Evolutionary conservation across 2,113 vertebrate species (phyloP).

Genomic region (Solea solea): DNA sequence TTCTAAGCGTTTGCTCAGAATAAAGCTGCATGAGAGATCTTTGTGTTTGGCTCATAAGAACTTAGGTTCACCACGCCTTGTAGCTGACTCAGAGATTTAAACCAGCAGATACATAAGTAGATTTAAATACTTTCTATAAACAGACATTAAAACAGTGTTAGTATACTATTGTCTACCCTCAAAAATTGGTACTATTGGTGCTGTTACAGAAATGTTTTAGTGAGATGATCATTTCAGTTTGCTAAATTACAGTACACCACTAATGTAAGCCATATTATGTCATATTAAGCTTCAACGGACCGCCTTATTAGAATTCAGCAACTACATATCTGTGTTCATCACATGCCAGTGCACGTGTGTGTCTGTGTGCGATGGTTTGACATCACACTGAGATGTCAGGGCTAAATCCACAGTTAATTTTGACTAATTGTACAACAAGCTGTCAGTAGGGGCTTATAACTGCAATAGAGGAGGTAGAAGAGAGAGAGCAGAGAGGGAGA

Average conservation of each 20-base stretch:
- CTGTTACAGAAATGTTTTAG: too few relatives aligned
- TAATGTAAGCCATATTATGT: conserved; percentile 15
- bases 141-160: too few relatives aligned
- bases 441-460: conserved; percentile 17
- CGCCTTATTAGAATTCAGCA: conserved; percentile 45
- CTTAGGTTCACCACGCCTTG: too few relatives aligned
- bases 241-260: neutral
- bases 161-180: too few relatives aligned
- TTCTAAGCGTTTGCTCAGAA: too few relatives aligned
- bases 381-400: conserved; percentile 44
- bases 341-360: conserved; percentile 21
- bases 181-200: too few relatives aligned
- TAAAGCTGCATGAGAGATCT: too few relatives aligned
- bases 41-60: too few relatives aligned
- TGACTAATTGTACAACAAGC: conserved; percentile 59
- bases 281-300: conserved; percentile 27
- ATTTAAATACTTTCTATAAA: too few relatives aligned
- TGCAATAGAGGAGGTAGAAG: neutral
- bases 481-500: conserved; percentile 6
- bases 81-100: too few relatives aligned
- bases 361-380: conserved; percentile 42
- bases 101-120: too few relatives aligned
- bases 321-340: conserved; percentile 10
- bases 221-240: neutral
- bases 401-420: conserved; percentile 69